Evolutionary conservation across 2,797 vertebrate species (phyloP).

Genomic region (Centropyge bicolor): DNA sequence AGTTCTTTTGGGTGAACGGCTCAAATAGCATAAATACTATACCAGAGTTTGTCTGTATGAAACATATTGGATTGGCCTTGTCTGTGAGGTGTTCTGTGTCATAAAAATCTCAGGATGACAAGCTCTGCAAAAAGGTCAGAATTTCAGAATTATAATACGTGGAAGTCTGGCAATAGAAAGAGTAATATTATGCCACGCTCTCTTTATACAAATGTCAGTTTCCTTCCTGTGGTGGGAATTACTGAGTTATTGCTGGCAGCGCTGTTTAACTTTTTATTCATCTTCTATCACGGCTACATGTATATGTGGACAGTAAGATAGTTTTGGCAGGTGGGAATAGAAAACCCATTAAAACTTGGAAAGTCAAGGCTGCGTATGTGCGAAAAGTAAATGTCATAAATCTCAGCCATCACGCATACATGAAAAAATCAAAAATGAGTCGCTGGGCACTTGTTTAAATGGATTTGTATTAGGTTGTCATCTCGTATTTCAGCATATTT

Average conservation of each 20-base stretch:
- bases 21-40: not conserved
- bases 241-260: slow-evolving; percentile 23
- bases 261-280: slow-evolving; percentile 39
- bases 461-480: slow-evolving; percentile 19
- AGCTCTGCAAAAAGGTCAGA: slow-evolving; percentile 41
- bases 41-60: not conserved
- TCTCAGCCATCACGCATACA: slow-evolving; percentile 33
- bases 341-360: slow-evolving; percentile 54
- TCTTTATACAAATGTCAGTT: slow-evolving; percentile 55
- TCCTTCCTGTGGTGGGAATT: slow-evolving; percentile 20
- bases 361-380: slow-evolving; percentile 30
- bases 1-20: not conserved
- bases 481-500: slow-evolving; percentile 10
- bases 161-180: slow-evolving; percentile 16
- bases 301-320: slow-evolving; percentile 32
- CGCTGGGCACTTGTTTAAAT: slow-evolving; percentile 44
- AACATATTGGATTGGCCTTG: not conserved
- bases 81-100: not conserved
- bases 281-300: slow-evolving; percentile 31
- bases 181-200: slow-evolving; percentile 17
- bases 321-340: slow-evolving; percentile 47
- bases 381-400: slow-evolving; percentile 54
- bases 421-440: slow-evolving; percentile 46
- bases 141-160: slow-evolving; percentile 26
- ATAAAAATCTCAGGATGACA: slow-evolving; percentile 13